A percentile compares a stretch with the other conserved stretches of the same genome.
Evolutionary conservation across 2,888 invertebrate genomes (phyloP).

Genomic region (Eledona agricola): DNA sequence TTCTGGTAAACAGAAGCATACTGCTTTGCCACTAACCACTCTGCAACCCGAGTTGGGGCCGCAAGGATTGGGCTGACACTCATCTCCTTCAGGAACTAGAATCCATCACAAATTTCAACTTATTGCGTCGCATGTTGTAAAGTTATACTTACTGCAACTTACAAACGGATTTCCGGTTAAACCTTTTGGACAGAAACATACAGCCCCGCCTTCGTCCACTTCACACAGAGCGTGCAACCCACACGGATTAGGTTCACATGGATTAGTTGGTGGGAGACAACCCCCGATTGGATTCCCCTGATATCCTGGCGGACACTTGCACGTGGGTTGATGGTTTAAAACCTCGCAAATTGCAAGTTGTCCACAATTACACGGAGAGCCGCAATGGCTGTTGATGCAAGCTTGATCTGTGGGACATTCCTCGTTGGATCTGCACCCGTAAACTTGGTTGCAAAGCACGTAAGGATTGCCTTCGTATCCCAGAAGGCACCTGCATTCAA

Average conservation of each 20-base stretch:
- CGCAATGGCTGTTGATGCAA: constrained; percentile 79
- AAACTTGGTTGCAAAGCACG: constrained; percentile 73
- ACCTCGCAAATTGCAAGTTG: constrained; percentile 84
- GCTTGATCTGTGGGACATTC: constrained; percentile 80
- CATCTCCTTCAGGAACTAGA: constrained; percentile 87
- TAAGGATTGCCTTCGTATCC: constrained; percentile 83
- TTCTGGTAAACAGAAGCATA: constrained; percentile 88
- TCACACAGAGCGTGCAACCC: constrained; percentile 87
- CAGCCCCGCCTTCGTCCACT: constrained; percentile 83
- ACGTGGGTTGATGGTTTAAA: constrained; percentile 78
- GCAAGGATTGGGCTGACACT: constrained; percentile 84
- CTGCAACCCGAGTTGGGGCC: constrained; percentile 86
- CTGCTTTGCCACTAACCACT: constrained; percentile 76
- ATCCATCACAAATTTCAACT: constrained; percentile 17
- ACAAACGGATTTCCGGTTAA: constrained; percentile 91
- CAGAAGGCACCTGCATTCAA: constrained; percentile 77
- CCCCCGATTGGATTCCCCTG: constrained; percentile 77
- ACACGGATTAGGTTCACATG: constrained; percentile 87
- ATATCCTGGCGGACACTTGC: constrained; percentile 85
- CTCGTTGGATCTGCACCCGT: constrained; percentile 75
- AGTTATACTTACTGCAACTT: constrained; percentile 84
- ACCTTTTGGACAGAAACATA: constrained; percentile 89
- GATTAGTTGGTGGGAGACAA: constrained; percentile 79
- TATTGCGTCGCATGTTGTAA: neutral
- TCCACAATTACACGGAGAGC: constrained; percentile 82